These are phyloP conservation scores for Phalacrocorax brasilianus DNA, from an alignment of 2,113 vertebrate genomes.

Conservation along the genomic window DNA sequence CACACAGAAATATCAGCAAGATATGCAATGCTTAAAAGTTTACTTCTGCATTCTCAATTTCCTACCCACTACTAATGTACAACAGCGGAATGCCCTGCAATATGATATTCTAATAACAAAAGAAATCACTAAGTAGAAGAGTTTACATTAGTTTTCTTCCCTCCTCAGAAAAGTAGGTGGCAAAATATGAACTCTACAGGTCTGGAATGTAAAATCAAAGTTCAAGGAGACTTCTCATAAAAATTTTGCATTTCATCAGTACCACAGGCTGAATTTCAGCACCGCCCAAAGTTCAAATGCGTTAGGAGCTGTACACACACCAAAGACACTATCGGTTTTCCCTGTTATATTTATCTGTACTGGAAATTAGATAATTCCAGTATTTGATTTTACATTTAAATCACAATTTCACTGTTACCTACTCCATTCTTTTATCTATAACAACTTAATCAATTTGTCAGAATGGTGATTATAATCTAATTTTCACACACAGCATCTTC, in stretches of 20 bases:
- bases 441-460: not conserved
- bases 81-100: not conserved
- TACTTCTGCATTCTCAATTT: not conserved
- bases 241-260: not conserved
- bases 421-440: not conserved
- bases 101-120: not conserved
- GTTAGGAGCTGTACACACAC: not conserved
- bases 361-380: not conserved
- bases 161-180: not conserved
- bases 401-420: not conserved
- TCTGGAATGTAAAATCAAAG: not conserved
- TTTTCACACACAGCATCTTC: not conserved
- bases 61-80: not conserved
- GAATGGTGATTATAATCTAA: no score
- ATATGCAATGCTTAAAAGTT: not conserved
- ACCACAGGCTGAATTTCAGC: not conserved
- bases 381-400: not conserved
- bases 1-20: constrained; percentile 23
- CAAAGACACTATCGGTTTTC: not conserved
- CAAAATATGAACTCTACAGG: not conserved
- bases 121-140: not conserved
- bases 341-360: not conserved
- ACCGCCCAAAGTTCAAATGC: not conserved
- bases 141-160: not conserved
- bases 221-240: not conserved